Evolutionary conservation across 2,113 vertebrate species (phyloP).

Genomic region (Heterotis niloticus): DNA sequence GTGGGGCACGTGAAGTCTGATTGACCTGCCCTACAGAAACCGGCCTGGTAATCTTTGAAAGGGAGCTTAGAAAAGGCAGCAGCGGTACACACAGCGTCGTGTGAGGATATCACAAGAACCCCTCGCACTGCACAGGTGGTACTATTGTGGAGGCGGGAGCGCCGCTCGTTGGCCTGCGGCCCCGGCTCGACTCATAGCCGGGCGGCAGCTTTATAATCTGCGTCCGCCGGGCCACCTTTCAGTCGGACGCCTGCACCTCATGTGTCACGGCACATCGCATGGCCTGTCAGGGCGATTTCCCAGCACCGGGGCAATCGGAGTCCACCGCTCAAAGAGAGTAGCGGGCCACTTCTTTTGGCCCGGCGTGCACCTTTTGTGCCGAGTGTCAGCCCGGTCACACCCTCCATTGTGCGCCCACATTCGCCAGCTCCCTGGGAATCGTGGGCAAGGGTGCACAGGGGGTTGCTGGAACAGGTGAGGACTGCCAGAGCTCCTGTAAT

Average conservation of each 20-base stretch:
- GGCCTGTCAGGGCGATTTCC: conserved; percentile 22
- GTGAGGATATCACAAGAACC: conserved; percentile 18
- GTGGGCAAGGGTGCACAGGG: background rate
- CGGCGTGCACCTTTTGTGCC: conserved; percentile 20
- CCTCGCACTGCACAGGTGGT: conserved; percentile 26
- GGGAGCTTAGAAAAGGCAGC: conserved; percentile 8
- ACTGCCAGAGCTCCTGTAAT: conserved; percentile 24
- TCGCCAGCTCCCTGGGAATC: conserved; percentile 20
- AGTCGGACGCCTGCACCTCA: conserved; percentile 1
- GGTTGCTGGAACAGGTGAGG: conserved; percentile 32
- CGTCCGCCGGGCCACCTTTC: background rate
- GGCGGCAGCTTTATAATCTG: conserved; percentile 6
- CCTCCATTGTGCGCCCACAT: conserved; percentile 26
- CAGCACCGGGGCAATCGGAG: background rate
- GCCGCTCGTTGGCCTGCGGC: conserved; percentile 1
- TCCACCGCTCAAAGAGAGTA: conserved; percentile 6
- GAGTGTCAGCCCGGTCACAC: conserved; percentile 16
- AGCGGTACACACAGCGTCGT: background rate
- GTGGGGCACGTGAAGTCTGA: conserved; percentile 14
- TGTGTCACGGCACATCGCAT: conserved; percentile 27
- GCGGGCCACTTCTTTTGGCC: background rate
- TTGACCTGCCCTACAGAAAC: conserved; percentile 29
- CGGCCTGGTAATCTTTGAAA: conserved; percentile 30
- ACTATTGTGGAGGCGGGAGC: conserved; percentile 7
- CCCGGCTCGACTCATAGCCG: background rate